Conservation (phyloP, 1,140 invertebrate genomes). For the Cherax destructor region DNA sequence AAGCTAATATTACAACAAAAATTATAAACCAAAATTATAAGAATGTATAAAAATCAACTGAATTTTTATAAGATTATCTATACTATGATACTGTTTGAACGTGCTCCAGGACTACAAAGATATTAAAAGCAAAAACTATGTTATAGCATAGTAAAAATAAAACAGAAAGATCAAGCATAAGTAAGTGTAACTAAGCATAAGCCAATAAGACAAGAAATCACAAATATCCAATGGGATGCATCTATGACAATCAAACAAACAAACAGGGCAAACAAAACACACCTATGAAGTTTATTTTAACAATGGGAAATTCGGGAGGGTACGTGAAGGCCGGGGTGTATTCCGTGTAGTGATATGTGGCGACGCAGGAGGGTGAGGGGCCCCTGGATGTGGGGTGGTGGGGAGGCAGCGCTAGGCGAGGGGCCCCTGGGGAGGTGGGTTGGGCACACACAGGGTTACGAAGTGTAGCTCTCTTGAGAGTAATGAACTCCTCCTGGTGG, state of each 20-base stretch:
- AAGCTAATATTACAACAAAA: not conserved
- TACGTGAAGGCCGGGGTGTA: slow-evolving; percentile 65
- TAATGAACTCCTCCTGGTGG: slow-evolving; percentile 68
- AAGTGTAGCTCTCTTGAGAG: slow-evolving; percentile 71
- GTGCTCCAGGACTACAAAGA: slow-evolving; percentile 21
- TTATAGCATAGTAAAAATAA: slow-evolving; percentile 33
- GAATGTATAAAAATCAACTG: slow-evolving; percentile 1
- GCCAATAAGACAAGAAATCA: slow-evolving; percentile 68
- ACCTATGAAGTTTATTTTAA: slow-evolving; percentile 71
- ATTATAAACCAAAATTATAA: slow-evolving; percentile 3
- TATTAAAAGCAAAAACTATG: slow-evolving; percentile 27
- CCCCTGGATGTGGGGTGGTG: slow-evolving; percentile 60
- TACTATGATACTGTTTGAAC: slow-evolving; percentile 21
- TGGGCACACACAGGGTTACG: slow-evolving; percentile 68
- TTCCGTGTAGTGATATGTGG: slow-evolving; percentile 71
- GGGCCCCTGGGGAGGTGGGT: slow-evolving; percentile 63
- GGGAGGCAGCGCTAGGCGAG: slow-evolving; percentile 64
- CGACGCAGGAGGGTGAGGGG: slow-evolving; percentile 62
- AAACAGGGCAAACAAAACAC: slow-evolving; percentile 70
- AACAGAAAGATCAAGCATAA: slow-evolving; percentile 40
- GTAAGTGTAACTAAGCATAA: slow-evolving; percentile 60
- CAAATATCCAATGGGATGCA: slow-evolving; percentile 52
- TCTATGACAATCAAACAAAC: slow-evolving; percentile 63
- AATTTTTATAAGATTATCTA: not conserved
- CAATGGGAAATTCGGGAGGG: slow-evolving; percentile 70